phyloP scores from a whole-genome alignment of 2,797 vertebrate genomes.

The Manis javanica region DNA sequence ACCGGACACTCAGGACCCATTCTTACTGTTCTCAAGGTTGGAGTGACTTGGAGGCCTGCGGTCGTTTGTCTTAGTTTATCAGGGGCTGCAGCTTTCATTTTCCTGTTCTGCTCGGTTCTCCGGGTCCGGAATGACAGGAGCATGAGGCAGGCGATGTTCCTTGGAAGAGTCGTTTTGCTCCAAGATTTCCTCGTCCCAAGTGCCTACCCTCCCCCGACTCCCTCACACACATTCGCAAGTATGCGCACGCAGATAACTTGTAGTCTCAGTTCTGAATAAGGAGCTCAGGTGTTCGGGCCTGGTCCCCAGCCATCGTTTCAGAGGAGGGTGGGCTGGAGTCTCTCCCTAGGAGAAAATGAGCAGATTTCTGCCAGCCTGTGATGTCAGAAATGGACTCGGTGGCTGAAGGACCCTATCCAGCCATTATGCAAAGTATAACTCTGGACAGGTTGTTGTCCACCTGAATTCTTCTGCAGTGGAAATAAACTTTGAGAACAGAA shows the following conservation, averaged over 20 bases:
- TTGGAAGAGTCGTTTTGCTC: background rate
- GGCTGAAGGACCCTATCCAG: background rate
- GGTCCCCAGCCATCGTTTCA: background rate
- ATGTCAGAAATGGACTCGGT: background rate
- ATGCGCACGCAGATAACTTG: background rate
- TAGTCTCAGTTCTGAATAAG: background rate
- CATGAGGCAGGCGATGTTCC: background rate
- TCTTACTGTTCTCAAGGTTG: constrained; percentile 4
- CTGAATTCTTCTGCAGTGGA: background rate
- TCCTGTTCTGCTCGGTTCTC: background rate
- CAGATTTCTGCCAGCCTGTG: background rate
- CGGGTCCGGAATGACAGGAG: background rate
- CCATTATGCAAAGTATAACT: background rate
- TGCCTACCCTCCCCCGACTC: background rate
- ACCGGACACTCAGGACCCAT: constrained; percentile 30
- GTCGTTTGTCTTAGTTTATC: constrained; percentile 46
- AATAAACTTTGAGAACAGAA: constrained; percentile 42
- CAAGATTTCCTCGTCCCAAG: background rate
- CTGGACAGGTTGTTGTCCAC: background rate
- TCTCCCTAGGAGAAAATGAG: background rate
- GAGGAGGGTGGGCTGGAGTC: background rate
- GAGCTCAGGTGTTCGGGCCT: background rate
- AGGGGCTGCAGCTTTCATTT: background rate
- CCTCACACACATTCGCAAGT: background rate
- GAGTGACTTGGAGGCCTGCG: background rate